These are phyloP conservation scores for Etheostoma nigrum DNA, from an alignment of 2,797 vertebrate genomes.

Conservation along the genomic window DNA sequence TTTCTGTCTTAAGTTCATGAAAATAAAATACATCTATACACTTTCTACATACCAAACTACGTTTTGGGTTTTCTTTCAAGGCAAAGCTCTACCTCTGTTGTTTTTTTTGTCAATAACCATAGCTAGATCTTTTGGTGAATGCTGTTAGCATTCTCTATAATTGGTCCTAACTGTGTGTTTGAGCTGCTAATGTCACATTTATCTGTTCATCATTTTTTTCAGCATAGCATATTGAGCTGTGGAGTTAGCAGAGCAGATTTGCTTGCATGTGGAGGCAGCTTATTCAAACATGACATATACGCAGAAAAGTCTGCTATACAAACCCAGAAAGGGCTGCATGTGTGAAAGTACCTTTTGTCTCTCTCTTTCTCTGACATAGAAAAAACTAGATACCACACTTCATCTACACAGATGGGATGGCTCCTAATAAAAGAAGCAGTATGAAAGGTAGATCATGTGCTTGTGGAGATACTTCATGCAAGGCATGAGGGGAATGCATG, in stretches of 20 bases:
- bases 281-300: conserved; percentile 30
- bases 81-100: background rate
- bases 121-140: background rate
- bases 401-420: background rate
- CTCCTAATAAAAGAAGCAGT: background rate
- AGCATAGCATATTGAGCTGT: conserved; percentile 17
- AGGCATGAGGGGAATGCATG: background rate
- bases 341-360: conserved; percentile 25
- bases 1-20: background rate
- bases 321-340: conserved; percentile 22
- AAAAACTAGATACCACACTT: background rate
- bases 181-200: background rate
- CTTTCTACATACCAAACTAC: background rate
- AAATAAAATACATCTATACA: background rate
- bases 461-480: background rate
- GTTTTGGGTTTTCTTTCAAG: background rate
- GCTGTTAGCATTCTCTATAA: background rate
- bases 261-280: background rate
- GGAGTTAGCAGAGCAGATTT: conserved; percentile 5
- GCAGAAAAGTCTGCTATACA: conserved; percentile 13
- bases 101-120: background rate
- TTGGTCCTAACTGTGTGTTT: background rate
- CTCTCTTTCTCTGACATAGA: conserved; percentile 4
- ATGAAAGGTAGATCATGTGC: conserved; percentile 7
- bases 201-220: conserved; percentile 3